Conservation (phyloP, 2,888 invertebrate species). For the Euproctis similis region DNA sequence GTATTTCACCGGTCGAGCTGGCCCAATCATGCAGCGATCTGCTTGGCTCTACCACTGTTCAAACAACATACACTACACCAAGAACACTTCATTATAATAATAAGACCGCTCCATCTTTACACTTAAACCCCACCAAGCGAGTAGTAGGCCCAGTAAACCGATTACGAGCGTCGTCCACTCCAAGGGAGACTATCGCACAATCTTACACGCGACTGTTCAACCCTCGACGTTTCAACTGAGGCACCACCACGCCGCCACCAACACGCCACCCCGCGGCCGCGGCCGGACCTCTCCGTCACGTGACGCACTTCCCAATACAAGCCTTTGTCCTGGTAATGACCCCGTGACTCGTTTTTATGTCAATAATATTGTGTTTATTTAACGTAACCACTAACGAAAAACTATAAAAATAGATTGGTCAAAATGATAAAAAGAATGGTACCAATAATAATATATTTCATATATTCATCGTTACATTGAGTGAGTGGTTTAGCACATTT, state of each 20-base stretch:
- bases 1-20: too few species aligned
- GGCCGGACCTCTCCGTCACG: conserved; percentile 27
- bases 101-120: conserved; percentile 12
- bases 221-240: conserved; percentile 8
- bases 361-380: conserved; percentile 30
- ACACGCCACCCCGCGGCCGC: conserved; percentile 15
- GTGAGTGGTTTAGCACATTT: too few species aligned
- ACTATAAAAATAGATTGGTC: neutral
- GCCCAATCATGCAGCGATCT: too few species aligned
- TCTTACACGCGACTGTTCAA: conserved; percentile 49
- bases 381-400: neutral
- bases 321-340: conserved; percentile 58
- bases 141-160: conserved; percentile 61
- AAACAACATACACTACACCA: too few species aligned
- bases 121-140: conserved; percentile 25
- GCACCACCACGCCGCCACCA: conserved; percentile 1
- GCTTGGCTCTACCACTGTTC: too few species aligned
- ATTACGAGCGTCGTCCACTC: conserved; percentile 50
- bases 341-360: conserved; percentile 48
- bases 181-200: conserved; percentile 50
- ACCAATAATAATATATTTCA: too few species aligned
- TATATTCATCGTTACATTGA: too few species aligned
- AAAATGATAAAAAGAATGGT: too few species aligned
- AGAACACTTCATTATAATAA: too few species aligned
- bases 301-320: conserved; percentile 45